Evolutionary conservation across 2,797 vertebrate species (phyloP).

Genomic region (Triplophysa yarkandensis): DNA sequence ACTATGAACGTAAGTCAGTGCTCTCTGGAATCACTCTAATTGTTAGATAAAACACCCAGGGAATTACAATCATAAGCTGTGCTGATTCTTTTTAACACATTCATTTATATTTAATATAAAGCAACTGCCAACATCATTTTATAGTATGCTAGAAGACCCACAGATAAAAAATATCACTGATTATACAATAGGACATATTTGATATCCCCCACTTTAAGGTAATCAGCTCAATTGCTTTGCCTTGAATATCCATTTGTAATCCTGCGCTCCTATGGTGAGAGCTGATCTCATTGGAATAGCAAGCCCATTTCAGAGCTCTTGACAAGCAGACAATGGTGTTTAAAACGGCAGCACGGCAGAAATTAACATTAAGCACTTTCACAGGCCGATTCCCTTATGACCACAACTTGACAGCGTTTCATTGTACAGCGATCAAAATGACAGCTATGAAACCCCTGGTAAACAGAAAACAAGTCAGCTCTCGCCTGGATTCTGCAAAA

Average conservation of each 20-base stretch:
- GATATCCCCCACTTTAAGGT: conserved; percentile 21
- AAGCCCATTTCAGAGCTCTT: conserved; percentile 33
- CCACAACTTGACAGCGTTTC: conserved; percentile 50
- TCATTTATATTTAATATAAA: conserved; percentile 21
- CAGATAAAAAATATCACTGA: conserved; percentile 19
- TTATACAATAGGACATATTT: conserved; percentile 34
- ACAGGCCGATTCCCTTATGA: conserved; percentile 37
- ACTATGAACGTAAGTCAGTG: background rate
- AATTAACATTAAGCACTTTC: conserved; percentile 49
- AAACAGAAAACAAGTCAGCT: conserved; percentile 28
- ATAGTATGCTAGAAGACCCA: background rate
- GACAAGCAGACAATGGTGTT: conserved; percentile 51
- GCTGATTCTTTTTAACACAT: conserved; percentile 11
- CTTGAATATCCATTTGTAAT: conserved; percentile 34
- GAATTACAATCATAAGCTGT: conserved; percentile 6
- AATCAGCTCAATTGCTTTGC: conserved; percentile 33
- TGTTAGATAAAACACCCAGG: background rate
- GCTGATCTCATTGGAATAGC: conserved; percentile 50
- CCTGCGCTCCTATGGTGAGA: conserved; percentile 44
- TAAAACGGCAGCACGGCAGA: conserved; percentile 42
- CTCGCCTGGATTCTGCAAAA: conserved; percentile 25
- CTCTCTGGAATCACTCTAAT: background rate
- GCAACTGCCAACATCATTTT: background rate
- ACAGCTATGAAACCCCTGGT: conserved; percentile 18
- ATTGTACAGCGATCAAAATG: conserved; percentile 42